Evolutionary conservation across 2,113 vertebrate species (phyloP), one percentile per base, ranked within the genome.

Genomic region (Tinamus guttatus): DNA sequence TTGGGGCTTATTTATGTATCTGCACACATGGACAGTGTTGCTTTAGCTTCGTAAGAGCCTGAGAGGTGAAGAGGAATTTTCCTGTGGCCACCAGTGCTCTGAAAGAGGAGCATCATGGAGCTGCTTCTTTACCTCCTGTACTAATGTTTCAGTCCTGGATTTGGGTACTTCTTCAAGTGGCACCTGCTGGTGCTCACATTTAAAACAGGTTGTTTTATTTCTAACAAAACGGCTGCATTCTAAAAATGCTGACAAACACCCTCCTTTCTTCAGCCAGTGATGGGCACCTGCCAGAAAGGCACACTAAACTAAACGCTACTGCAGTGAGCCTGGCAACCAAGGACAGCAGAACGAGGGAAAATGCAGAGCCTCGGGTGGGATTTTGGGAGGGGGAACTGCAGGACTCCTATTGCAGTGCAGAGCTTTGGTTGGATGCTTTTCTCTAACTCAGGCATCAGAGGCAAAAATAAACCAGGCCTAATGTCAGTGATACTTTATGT

Each of bases 351-450:
- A 60, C 12, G 49, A 38, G 13, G 14, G 71, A 45, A 80, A 64
- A 67, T 0, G 6, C 38, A 43, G n/a, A 68, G 27, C 5, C 9
- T 1, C 1, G 5, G 12, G 25, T 20, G 24, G 4, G 2, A 38
- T 82, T 91, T 83, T 60, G 52, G 27, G 22, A 56, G 36, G 7
- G 4, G 2, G 7, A 22, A 82, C 59, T 77, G 83, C 47, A 49
- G 59, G 93, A 14, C 25, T 86, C 25, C 47, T 76, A 18, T 24
- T 76, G 80, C 45, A 24, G 1, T 4, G 71, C 47, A 83, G n/a
- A 47, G 43, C 68, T 34, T 49, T 14, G 5, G 13, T 17, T n/a
- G 76, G 9, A 71, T 91, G 38, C 22, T 82, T 59, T 62, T 80
- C 20, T 51, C 41, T 81, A 45, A 18, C 6, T 52, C 1, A 1